Conservation (phyloP, 1,140 invertebrate species). For the Drosophila aff. region DNA sequence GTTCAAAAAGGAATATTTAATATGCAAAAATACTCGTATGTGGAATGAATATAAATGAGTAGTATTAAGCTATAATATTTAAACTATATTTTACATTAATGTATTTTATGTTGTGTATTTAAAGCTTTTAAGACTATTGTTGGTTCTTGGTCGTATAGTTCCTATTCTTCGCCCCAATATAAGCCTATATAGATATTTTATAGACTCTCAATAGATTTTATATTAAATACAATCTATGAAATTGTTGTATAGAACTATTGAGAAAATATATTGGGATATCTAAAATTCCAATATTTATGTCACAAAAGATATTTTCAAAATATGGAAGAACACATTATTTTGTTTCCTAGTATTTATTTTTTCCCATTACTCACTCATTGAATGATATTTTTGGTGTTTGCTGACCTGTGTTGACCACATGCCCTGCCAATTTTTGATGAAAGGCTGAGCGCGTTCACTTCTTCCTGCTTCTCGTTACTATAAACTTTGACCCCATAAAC, state of each 20-base stretch:
- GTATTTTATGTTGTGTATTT: too few relatives aligned
- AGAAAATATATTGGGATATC: neutral
- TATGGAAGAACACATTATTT: neutral
- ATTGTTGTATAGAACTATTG: too few relatives aligned
- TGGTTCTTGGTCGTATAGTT: neutral
- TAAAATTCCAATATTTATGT: neutral
- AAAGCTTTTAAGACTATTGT: too few relatives aligned
- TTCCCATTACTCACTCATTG: neutral
- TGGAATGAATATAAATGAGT: slow-evolving; percentile 1
- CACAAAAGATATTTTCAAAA: neutral
- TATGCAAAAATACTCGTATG: neutral
- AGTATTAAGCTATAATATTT: too few relatives aligned
- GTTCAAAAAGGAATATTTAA: neutral
- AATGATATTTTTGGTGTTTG: neutral
- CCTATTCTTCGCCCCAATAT: too few relatives aligned
- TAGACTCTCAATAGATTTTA: too few relatives aligned
- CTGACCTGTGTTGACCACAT: neutral
- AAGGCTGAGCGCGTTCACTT: slow-evolving; percentile 5
- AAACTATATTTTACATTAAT: too few relatives aligned
- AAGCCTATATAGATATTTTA: neutral
- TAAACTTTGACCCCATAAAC: slow-evolving; percentile 48
- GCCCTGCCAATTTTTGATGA: neutral
- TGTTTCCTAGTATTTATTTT: neutral
- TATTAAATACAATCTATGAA: neutral
- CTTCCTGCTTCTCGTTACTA: slow-evolving; percentile 6